These are phyloP conservation scores for Cataglyphis rosenhaueri DNA, from an alignment of 2,888 invertebrate genomes.

Conservation along the genomic window DNA sequence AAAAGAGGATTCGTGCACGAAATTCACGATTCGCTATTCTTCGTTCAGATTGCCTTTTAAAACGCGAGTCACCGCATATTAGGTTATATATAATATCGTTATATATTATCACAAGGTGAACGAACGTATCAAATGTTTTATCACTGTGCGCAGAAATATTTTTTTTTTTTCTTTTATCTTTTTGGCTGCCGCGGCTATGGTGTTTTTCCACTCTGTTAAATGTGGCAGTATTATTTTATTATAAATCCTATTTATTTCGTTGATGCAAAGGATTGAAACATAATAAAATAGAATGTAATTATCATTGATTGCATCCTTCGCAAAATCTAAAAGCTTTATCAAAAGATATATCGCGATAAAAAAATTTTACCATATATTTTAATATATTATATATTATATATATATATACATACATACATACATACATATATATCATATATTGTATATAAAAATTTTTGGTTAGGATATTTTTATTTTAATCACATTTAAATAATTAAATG, in stretches of 20 bases:
- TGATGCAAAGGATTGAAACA: slow-evolving; percentile 10
- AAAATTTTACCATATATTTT: slow-evolving; percentile 7
- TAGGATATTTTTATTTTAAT: neutral
- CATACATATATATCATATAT: neutral
- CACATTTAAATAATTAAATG: neutral
- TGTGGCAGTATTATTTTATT: slow-evolving; percentile 45
- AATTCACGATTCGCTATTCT: slow-evolving; percentile 38
- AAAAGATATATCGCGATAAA: neutral
- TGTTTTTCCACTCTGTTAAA: slow-evolving; percentile 73
- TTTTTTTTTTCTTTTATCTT: slow-evolving; percentile 29
- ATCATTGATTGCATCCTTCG: neutral
- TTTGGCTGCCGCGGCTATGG: neutral
- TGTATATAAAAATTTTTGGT: neutral
- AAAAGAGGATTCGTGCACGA: slow-evolving; percentile 1
- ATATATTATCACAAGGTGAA: slow-evolving; percentile 58
- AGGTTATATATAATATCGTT: slow-evolving; percentile 1
- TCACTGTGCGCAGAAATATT: slow-evolving; percentile 49
- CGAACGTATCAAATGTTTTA: slow-evolving; percentile 52
- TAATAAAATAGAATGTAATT: slow-evolving; percentile 2
- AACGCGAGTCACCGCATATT: slow-evolving; percentile 36
- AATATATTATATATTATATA: neutral
- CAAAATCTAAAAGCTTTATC: neutral
- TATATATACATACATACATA: no score
- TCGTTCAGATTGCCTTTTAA: slow-evolving; percentile 47
- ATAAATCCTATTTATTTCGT: slow-evolving; percentile 40